Conservation (phyloP, 2,797 vertebrate species). For the Eptatretus atami region DNA sequence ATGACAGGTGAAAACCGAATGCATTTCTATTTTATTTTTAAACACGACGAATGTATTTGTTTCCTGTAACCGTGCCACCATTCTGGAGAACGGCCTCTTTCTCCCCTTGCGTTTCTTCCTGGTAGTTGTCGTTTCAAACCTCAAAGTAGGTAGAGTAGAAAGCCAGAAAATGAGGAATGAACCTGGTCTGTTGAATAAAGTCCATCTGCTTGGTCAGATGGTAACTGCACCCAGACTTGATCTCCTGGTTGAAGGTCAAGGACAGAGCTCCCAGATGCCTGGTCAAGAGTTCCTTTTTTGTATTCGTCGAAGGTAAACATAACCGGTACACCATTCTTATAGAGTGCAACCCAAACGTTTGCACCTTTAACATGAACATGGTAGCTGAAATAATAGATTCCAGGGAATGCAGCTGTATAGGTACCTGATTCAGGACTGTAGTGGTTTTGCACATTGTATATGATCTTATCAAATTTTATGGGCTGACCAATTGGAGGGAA, state of each 20-base stretch:
- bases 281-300: constrained; percentile 98
- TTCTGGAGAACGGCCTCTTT: no score
- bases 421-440: constrained; percentile 62
- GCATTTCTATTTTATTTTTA: no score
- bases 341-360: constrained; percentile 85
- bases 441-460: constrained; percentile 79
- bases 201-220: constrained; percentile 88
- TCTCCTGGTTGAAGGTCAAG: constrained; percentile 82
- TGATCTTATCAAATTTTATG: constrained; percentile 79
- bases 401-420: constrained; percentile 63
- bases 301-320: constrained; percentile 97
- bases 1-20: no score
- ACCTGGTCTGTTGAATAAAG: constrained; percentile 95
- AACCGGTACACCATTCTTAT: constrained; percentile 96
- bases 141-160: constrained; percentile 95
- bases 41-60: no score
- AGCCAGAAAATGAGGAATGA: constrained; percentile 94
- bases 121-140: constrained; percentile 9
- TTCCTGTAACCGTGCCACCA: no score
- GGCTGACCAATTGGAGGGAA: constrained; percentile 83
- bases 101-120: no score
- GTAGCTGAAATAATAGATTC: constrained; percentile 91
- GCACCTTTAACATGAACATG: constrained; percentile 95
- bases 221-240: constrained; percentile 96
- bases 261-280: constrained; percentile 84